These are phyloP conservation scores for Athalia cordata DNA, from an alignment of 2,888 invertebrate species.

Conservation along the genomic window DNA sequence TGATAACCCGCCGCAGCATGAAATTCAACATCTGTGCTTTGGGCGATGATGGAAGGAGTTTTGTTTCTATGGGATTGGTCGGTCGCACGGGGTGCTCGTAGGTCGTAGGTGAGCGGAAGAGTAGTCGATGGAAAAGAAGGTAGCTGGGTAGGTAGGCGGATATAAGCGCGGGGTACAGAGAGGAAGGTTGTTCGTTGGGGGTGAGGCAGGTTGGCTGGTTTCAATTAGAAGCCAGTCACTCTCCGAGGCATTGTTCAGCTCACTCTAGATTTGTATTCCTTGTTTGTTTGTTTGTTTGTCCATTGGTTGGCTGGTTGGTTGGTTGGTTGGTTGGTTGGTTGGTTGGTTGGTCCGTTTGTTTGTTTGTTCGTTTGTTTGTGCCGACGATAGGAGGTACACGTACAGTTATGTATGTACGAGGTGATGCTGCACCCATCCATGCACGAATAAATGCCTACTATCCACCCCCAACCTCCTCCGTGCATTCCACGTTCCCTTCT, in stretches of 20 bases:
- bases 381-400: conserved; percentile 3
- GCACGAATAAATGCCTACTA: too few species aligned
- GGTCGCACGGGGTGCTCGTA: too few species aligned
- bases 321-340: conserved; percentile 5
- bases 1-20: conserved; percentile 32
- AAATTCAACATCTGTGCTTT: conserved; percentile 65
- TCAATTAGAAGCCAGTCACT: conserved; percentile 73
- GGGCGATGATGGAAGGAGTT: conserved; percentile 52
- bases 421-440: neutral
- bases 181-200: neutral
- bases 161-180: conserved; percentile 29
- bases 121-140: conserved; percentile 23
- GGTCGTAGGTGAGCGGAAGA: too few species aligned
- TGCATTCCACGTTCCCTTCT: too few species aligned
- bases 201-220: conserved; percentile 63
- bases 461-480: too few species aligned
- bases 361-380: conserved; percentile 35
- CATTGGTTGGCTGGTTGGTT: conserved; percentile 56
- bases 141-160: conserved; percentile 45
- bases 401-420: neutral
- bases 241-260: conserved; percentile 72
- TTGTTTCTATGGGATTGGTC: too few species aligned
- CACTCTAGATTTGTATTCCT: conserved; percentile 72
- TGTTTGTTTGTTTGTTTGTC: conserved; percentile 66
- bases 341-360: conserved; percentile 18